Evolutionary conservation across 2,888 invertebrate genomes (phyloP), one percentile per base, ranked within the genome.

Genomic region (Congeria kusceri): DNA sequence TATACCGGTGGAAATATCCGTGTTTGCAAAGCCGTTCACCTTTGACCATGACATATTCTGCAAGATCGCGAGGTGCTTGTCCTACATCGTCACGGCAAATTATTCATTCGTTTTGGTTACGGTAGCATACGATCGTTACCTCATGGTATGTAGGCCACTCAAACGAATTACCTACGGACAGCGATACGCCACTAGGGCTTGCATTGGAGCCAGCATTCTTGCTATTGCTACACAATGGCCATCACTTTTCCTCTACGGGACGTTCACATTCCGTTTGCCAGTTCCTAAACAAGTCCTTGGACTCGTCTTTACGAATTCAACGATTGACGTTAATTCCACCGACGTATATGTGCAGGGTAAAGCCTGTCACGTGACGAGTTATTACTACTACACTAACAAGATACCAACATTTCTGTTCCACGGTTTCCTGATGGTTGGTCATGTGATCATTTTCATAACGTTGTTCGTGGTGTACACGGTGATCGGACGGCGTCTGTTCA

Each of bases 21-120:
- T 82, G 20, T 58, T 85, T 20, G 65, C 62, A 1, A 76, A 73
- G 15, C 70, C 72, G 9, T 23, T 72, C 0, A 72, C 67, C 0
- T 85, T 82, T 63, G 84, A 85, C 58, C 49, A 56, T 62, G 66
- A 76, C 11, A 39, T 62, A 3, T 56, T 85, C n/a, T 85, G 84
- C 47, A 82, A 82, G 53, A 27, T 80, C 1, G 72, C 82, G 0
- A 62, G 84, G 15, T 77, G 20, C 61, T 39, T 72, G 1, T 71
- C 77, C 0, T 83, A 75, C 64, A 65, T 74, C 13, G 71, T 70
- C 1, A 71, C 74, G 13, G 77, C 77, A 3, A 69, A 79, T 15
- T 83, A 77, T 28, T 77, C 79, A 15, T 80, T 83, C 29, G 75
- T 78, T 9, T 66, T 83, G 2, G 77, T 80, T n/a, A 77, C 71